These are phyloP conservation scores for Tenthredo notha DNA, from an alignment of 2,888 invertebrate genomes.

Conservation along the genomic window DNA sequence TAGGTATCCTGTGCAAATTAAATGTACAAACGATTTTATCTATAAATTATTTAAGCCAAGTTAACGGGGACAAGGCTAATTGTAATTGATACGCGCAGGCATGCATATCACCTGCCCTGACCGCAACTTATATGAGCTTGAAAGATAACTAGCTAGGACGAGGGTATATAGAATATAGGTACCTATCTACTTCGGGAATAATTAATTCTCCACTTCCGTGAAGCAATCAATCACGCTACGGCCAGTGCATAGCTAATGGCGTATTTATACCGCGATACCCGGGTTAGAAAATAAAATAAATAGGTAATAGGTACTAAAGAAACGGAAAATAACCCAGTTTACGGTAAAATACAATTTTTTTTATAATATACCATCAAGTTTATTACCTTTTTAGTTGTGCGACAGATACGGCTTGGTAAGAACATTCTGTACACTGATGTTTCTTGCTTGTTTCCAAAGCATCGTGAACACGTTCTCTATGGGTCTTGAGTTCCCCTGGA, in stretches of 20 bases:
- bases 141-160: conserved; percentile 52
- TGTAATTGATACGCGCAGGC: background rate
- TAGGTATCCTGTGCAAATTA: background rate
- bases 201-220: conserved; percentile 71
- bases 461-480: conserved; percentile 81
- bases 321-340: background rate
- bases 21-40: background rate
- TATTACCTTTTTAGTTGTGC: conserved; percentile 79
- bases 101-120: conserved; percentile 1
- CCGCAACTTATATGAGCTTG: conserved; percentile 24
- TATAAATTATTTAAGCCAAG: background rate
- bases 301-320: background rate
- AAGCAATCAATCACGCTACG: conserved; percentile 70
- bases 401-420: conserved; percentile 75
- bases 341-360: background rate
- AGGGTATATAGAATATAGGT: conserved; percentile 23
- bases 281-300: background rate
- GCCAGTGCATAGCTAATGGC: conserved; percentile 67
- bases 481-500: conserved; percentile 80
- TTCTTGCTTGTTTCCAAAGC: conserved; percentile 79
- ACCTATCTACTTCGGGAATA: conserved; percentile 52
- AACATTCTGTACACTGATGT: conserved; percentile 82
- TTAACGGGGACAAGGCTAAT: background rate
- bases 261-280: conserved; percentile 62
- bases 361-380: background rate